phyloP scores from a whole-genome alignment of 1,140 invertebrate species.

The Drosophila sulfurigaster region DNA sequence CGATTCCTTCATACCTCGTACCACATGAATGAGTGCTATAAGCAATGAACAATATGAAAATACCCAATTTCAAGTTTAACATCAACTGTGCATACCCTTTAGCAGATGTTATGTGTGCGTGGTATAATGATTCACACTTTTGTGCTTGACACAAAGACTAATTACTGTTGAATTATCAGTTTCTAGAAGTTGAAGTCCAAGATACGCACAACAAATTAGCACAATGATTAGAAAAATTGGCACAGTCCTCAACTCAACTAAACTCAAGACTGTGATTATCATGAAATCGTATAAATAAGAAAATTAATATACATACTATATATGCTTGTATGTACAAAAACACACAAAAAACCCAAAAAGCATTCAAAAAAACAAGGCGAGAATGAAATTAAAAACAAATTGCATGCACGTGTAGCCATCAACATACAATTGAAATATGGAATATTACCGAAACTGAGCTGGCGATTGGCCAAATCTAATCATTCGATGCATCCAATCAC shows the following conservation, averaged over 20 bases:
- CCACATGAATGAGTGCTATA: not conserved
- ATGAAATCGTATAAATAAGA: conserved; percentile 28
- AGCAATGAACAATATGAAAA: too few relatives aligned
- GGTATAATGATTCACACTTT: conserved; percentile 36
- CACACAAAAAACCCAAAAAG: not conserved
- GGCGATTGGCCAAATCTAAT: conserved; percentile 57
- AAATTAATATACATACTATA: conserved; percentile 6
- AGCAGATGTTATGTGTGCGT: not conserved
- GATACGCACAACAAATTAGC: conserved; percentile 39
- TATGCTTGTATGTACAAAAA: not conserved
- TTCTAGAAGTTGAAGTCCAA: conserved; percentile 44
- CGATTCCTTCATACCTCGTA: not conserved
- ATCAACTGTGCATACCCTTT: conserved; percentile 4
- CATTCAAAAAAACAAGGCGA: not conserved
- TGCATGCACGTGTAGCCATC: conserved; percentile 58
- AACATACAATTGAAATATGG: conserved; percentile 19
- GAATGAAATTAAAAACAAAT: conserved; percentile 18
- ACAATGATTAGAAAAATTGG: conserved; percentile 36
- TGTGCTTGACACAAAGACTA: conserved; percentile 35
- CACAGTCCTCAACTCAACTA: conserved; percentile 23
- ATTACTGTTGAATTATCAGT: conserved; percentile 53
- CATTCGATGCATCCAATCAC: conserved; percentile 35
- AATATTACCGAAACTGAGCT: conserved; percentile 39
- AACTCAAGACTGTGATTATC: conserved; percentile 14
- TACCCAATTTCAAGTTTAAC: not conserved